Evolutionary conservation across 2,797 vertebrate species (phyloP).

Genomic region (Sebastes goodei): DNA sequence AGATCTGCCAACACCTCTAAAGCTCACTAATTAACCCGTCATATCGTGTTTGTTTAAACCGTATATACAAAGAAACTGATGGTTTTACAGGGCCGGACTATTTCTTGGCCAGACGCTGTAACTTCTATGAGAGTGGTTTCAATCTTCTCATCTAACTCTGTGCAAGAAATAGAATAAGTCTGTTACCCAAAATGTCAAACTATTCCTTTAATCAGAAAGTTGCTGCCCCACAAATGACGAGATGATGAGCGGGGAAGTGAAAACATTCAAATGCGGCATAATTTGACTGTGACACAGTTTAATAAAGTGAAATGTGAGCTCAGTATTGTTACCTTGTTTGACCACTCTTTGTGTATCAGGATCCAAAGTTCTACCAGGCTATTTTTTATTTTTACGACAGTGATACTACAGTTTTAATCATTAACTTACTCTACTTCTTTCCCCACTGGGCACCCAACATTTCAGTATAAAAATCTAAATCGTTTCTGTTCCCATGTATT

Average conservation of each 20-base stretch:
- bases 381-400: constrained; percentile 28
- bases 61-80: too few species aligned
- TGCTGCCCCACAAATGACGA: not conserved
- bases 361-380: constrained; percentile 54
- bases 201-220: not conserved
- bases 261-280: not conserved
- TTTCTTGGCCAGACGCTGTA: not conserved
- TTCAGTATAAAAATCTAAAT: not conserved
- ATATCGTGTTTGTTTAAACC: too few species aligned
- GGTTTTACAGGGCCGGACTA: not conserved
- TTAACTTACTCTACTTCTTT: constrained; percentile 31
- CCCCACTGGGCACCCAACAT: not conserved
- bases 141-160: not conserved
- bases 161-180: not conserved
- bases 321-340: constrained; percentile 12
- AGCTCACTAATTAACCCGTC: not conserved
- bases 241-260: not conserved
- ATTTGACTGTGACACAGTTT: not conserved
- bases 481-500: not conserved
- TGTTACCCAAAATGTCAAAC: not conserved
- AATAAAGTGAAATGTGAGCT: not conserved
- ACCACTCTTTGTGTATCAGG: constrained; percentile 3
- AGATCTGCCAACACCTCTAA: not conserved
- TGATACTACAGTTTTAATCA: constrained; percentile 47
- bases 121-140: not conserved